Evolutionary conservation across 2,113 vertebrate genomes (phyloP).

Genomic region (Mugil cephalus): DNA sequence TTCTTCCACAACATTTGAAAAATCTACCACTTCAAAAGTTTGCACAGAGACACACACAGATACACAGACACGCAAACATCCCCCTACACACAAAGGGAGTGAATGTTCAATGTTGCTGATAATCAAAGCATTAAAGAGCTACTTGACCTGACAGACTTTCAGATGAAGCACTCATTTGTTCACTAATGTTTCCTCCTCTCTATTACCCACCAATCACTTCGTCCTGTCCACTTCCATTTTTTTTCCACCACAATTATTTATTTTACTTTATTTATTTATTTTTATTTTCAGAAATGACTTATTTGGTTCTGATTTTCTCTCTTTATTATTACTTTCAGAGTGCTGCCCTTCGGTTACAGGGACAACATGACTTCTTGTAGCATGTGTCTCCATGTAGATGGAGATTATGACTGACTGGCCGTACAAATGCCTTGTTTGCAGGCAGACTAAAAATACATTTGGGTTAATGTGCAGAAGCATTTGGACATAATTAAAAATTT

Average conservation of each 20-base stretch:
- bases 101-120: slow-evolving; percentile 54
- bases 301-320: not conserved
- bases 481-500: not conserved
- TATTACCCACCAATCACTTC: slow-evolving; percentile 34
- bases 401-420: not conserved
- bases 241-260: not conserved
- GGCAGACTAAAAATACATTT: not conserved
- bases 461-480: not conserved
- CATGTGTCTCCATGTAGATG: not conserved
- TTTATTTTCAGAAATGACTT: not conserved
- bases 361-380: not conserved
- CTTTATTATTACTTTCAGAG: not conserved
- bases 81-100: slow-evolving; percentile 46
- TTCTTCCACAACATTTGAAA: slow-evolving; percentile 24
- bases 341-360: not conserved
- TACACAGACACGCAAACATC: slow-evolving; percentile 24
- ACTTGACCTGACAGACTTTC: slow-evolving; percentile 67
- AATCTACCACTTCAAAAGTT: slow-evolving; percentile 25
- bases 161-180: slow-evolving; percentile 59
- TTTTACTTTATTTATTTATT: slow-evolving; percentile 1
- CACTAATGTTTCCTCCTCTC: slow-evolving; percentile 56
- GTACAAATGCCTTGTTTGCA: not conserved
- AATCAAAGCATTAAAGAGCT: slow-evolving; percentile 64
- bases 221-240: slow-evolving; percentile 11
- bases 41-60: not conserved